Evolutionary conservation across 2,113 vertebrate species (phyloP).

Genomic region (Lophius piscatorius): DNA sequence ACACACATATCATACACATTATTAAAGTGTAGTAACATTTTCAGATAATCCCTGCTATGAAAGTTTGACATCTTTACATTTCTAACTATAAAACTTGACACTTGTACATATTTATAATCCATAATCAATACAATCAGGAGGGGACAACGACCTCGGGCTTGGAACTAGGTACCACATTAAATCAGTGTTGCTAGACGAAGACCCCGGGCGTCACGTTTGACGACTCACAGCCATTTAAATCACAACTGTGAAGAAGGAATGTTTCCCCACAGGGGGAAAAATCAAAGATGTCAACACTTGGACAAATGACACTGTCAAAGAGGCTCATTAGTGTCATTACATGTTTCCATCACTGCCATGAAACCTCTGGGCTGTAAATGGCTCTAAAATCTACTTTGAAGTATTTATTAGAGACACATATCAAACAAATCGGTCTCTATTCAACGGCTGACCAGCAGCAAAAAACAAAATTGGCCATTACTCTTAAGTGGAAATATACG

Average conservation of each 20-base stretch:
- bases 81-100: too few species aligned
- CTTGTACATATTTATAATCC: slow-evolving; percentile 3
- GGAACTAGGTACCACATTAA: slow-evolving; percentile 45
- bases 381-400: slow-evolving; percentile 11
- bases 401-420: slow-evolving; percentile 1
- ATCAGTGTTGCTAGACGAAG: slow-evolving; percentile 3
- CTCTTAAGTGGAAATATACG: neutral
- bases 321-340: slow-evolving; percentile 43
- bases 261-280: slow-evolving; percentile 45
- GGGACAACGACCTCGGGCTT: too few species aligned
- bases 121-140: slow-evolving; percentile 35
- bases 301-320: too few species aligned
- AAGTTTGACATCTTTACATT: too few species aligned
- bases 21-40: too few species aligned
- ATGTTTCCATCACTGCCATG: slow-evolving; percentile 49
- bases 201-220: slow-evolving; percentile 38
- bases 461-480: neutral
- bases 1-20: too few species aligned
- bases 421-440: slow-evolving; percentile 22
- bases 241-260: slow-evolving; percentile 26
- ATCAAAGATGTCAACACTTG: too few species aligned
- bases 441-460: neutral
- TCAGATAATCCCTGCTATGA: too few species aligned
- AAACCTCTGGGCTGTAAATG: slow-evolving; percentile 38
- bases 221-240: slow-evolving; percentile 40